phyloP scores from a whole-genome alignment of 23 tunicate genomes.

The Trididemnum miniatum region DNA sequence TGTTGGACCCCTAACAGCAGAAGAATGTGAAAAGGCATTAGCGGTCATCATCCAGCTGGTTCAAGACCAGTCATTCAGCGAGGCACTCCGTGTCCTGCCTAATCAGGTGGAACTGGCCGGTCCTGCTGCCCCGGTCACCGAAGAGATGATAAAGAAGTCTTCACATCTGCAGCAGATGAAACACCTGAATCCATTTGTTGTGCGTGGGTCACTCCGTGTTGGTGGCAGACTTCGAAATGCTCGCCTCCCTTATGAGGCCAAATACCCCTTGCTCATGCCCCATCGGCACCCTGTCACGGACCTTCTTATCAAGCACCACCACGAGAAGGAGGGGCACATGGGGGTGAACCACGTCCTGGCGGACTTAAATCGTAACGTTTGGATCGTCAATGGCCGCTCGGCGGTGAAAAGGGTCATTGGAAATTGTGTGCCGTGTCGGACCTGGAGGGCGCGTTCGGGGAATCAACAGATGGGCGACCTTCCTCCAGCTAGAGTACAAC shows the following conservation, averaged over 20 bases:
- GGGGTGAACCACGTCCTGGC: constrained; percentile 23
- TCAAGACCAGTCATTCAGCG: too few species aligned
- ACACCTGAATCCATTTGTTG: neutral
- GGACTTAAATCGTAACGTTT: neutral
- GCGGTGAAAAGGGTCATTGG: neutral
- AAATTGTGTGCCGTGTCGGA: neutral
- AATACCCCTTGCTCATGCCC: neutral
- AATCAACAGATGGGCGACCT: too few species aligned
- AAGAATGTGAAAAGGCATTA: too few species aligned
- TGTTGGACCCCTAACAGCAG: too few species aligned
- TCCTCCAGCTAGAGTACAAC: too few species aligned
- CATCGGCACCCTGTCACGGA: neutral
- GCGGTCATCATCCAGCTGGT: too few species aligned
- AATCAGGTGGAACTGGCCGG: too few species aligned
- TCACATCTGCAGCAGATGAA: too few species aligned
- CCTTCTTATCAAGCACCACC: neutral
- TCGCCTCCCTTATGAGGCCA: neutral
- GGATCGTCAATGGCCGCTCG: neutral
- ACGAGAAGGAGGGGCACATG: constrained; percentile 2
- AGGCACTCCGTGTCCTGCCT: too few species aligned
- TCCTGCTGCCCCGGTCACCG: too few species aligned
- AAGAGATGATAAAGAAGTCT: too few species aligned
- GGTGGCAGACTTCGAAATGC: neutral
- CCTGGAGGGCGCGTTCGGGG: too few species aligned
- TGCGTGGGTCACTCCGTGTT: neutral